Conservation (phyloP, 92 coral and sea anemone genomes). For the Zoanthus gigantus region DNA sequence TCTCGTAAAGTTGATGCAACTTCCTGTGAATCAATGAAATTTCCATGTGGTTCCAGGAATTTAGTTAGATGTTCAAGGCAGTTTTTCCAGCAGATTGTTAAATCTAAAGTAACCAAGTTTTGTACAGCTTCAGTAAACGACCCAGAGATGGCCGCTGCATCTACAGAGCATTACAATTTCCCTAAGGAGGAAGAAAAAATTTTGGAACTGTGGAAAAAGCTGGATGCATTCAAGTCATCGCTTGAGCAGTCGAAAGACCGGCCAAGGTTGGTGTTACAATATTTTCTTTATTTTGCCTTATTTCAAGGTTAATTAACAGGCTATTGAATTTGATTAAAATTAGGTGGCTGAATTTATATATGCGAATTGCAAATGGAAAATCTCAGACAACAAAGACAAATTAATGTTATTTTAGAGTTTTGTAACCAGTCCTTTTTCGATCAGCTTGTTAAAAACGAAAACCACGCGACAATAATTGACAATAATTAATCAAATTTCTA, state of each 20-base stretch:
- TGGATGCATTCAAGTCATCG: slow-evolving; percentile 95
- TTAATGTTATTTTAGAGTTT: neutral
- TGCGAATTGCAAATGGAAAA: no score
- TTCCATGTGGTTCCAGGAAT: slow-evolving; percentile 58
- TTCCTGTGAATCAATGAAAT: slow-evolving; percentile 41
- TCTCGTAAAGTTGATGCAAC: slow-evolving; percentile 61
- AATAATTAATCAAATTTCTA: no score
- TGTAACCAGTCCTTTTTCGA: slow-evolving; percentile 11
- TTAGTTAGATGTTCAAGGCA: slow-evolving; percentile 29
- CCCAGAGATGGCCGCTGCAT: slow-evolving; percentile 74
- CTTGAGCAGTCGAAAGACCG: slow-evolving; percentile 88
- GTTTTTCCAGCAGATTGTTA: slow-evolving; percentile 20
- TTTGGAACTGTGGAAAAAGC: slow-evolving; percentile 89
- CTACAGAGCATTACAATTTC: slow-evolving; percentile 85
- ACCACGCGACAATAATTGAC: no score
- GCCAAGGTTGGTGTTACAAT: slow-evolving; percentile 71
- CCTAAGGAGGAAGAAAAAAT: slow-evolving; percentile 98
- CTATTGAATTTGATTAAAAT: neutral
- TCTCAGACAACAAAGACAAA: neutral
- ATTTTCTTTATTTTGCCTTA: neutral
- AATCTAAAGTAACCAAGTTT: slow-evolving; percentile 14
- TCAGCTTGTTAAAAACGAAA: neutral
- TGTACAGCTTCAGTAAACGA: slow-evolving; percentile 47
- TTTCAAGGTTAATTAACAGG: neutral
- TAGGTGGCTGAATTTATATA: neutral